These are phyloP conservation scores for Dromius quadrimaculatus DNA, from an alignment of 2,888 invertebrate species.

Conservation along the genomic window DNA sequence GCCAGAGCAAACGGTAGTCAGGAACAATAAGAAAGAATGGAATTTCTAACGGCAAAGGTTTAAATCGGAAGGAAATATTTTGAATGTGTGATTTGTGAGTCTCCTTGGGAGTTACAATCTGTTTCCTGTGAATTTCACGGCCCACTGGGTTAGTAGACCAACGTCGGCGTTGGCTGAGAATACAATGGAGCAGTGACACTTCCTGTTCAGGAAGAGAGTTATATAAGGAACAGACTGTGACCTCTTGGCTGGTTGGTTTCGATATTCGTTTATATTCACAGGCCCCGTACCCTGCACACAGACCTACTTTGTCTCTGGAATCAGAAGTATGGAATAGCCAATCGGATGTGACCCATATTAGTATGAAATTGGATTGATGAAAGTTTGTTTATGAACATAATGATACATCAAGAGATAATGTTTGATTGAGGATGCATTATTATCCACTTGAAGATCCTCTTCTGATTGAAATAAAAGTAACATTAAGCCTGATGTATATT, in stretches of 20 bases:
- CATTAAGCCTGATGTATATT: not conserved
- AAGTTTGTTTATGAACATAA: too few species aligned
- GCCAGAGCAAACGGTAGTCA: conserved; percentile 3
- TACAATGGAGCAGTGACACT: conserved; percentile 50
- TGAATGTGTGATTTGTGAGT: conserved; percentile 49
- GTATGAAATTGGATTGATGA: not conserved
- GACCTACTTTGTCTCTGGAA: not conserved
- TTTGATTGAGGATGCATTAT: too few species aligned
- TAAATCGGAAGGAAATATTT: conserved; percentile 51
- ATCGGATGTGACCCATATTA: not conserved
- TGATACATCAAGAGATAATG: too few species aligned
- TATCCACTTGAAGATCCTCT: not conserved
- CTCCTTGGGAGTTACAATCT: conserved; percentile 50
- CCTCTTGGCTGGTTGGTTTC: conserved; percentile 4
- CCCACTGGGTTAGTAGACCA: conserved; percentile 51
- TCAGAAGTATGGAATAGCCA: conserved; percentile 7
- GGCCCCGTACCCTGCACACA: conserved; percentile 1
- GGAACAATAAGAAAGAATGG: conserved; percentile 24
- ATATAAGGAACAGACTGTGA: conserved; percentile 19
- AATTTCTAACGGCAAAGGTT: conserved; percentile 28
- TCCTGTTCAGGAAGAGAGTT: conserved; percentile 47
- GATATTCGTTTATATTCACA: too few species aligned
- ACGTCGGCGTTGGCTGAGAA: conserved; percentile 12
- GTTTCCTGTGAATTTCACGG: conserved; percentile 52
- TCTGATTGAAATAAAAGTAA: not conserved